Base-by-base conservation (phyloP, 2,888 invertebrate genomes). In the Acronicta aceris region DNA sequence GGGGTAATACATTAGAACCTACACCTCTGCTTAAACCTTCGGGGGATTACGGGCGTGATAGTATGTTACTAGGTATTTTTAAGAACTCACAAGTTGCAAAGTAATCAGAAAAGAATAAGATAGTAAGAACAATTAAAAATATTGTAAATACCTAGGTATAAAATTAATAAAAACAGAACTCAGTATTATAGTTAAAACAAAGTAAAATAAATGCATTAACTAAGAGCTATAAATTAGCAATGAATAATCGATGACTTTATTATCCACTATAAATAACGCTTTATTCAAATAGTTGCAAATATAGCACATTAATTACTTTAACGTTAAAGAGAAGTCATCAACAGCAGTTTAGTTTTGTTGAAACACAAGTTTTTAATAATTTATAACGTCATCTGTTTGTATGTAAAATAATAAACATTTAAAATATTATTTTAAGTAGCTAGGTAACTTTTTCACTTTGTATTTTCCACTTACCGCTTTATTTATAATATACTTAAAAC, bases 201-300 rank as follows among this genome's bases (percentile, higher is more conserved):
- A 73, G 56, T 67, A 36, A 57, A 53, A 58, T 51, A 63, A 63
- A 49, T 17, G n/a, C 17, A 41, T 60, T 50, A 56, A 10, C 55
- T 79, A 71, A 71, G 63, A 78, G 69, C 71, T 76, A 85, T 87
- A 85, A 86, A 86, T 85, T 83, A 81, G 65, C 64, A 57, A 57
- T 70, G 78, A 74, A 83, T 85, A 86, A 88, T 88, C 78, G 81
- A 88, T 83, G 82, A 79, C 78, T 85, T 82, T 82, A 86, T 85
- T 83, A 84, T 53, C 56, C 64, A 66, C 75, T 75, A 84, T 89
- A 86, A 88, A 89, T 86, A 84, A 86, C 82, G 63, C 41, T 67
- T 78, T 85, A 86, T 88, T 88, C 75, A 88, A 85, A 87, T 85
- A 67, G 69, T 82, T 86, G 83, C 83, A 82, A 84, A 84, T 85